Percentiles rank a stretch among this genome's conserved stretches.
Evolutionary conservation across 2,888 invertebrate species (phyloP).

Genomic region (Drosophila paucipuncta): DNA sequence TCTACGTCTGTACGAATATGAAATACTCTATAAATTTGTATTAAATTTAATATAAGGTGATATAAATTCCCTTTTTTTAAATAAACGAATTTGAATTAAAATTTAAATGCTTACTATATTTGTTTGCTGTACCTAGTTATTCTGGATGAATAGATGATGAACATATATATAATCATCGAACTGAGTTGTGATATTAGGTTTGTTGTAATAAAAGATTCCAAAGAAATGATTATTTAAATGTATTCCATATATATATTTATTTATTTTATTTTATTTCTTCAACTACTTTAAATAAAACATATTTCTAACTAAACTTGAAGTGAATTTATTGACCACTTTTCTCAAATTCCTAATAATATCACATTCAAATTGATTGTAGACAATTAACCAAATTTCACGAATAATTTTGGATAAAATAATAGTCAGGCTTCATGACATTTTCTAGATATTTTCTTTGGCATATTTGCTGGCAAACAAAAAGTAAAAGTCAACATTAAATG

Average conservation of each 20-base stretch:
- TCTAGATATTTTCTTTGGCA: not conserved
- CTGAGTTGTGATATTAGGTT: not conserved
- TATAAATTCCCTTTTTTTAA: not conserved
- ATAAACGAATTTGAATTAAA: not conserved
- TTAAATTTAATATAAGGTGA: not conserved
- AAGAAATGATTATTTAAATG: not conserved
- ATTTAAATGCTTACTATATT: not conserved
- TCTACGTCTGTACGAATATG: not conserved
- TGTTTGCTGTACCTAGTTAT: not conserved
- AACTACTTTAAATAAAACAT: not conserved
- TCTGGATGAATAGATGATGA: not conserved
- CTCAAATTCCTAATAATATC: not conserved
- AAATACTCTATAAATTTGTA: constrained; percentile 17
- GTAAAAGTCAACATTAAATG: constrained; percentile 54
- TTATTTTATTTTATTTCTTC: not conserved
- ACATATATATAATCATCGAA: accelerated
- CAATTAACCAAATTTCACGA: not conserved
- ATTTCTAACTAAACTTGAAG: not conserved
- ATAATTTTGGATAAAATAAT: not conserved
- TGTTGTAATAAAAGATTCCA: not conserved
- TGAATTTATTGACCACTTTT: not conserved
- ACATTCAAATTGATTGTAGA: not conserved
- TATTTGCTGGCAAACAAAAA: constrained; percentile 5
- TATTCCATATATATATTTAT: not conserved
- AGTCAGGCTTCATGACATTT: not conserved